Base-by-base conservation (phyloP, 2,113 vertebrate genomes). In the Oenanthe melanoleuca region DNA sequence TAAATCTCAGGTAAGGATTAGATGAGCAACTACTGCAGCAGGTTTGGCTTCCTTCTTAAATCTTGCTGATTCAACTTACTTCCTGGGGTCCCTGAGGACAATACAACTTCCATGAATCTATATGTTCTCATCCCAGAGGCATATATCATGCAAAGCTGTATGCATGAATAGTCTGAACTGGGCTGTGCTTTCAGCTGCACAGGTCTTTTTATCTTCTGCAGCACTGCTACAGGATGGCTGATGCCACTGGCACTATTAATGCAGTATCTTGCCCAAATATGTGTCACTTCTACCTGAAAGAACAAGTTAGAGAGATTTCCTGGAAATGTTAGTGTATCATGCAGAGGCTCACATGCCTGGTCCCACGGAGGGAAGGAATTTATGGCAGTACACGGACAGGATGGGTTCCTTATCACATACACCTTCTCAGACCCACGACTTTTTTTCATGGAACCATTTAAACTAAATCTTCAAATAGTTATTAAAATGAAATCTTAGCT, bases 401-500 rank as follows among this genome's bases (percentile, higher is more conserved):
- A 34, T 28, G 26, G 20, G 47, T 21, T 87, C 56, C 38, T 82
- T 70, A 45, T 5, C 33, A 31, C 1, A 2, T 16, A 28, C 12
- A 31, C 42, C 8, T 50, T 64, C 45, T 85, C 63, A 80, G 31
- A 80, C 22, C n/a, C 1, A 2, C 8, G 53, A 60, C 11, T 17
- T 72, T 56, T 78, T 63, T 64, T 63, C 38, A 52, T 1, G 4
- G 33, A 86, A 64, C 44, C 69, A 96, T 96, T 97, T 91, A 95
- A 96, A 86, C 90, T 34, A 92, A 93, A 96, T 90, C 59, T 88
- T 92, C 80, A 84, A 91, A 86, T 29, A 74, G 73, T 53, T 95
- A 77, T 82, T 74, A 95, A 96, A 93, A 97, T 55, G 63, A 86
- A 95, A 95, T 63, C 77, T 97, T 92, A 85, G 55, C 18, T 79